Percentiles rank a stretch among this genome's conserved stretches.
phyloP scores from a whole-genome alignment of 2,113 vertebrate genomes.

The Furnarius figulus region DNA sequence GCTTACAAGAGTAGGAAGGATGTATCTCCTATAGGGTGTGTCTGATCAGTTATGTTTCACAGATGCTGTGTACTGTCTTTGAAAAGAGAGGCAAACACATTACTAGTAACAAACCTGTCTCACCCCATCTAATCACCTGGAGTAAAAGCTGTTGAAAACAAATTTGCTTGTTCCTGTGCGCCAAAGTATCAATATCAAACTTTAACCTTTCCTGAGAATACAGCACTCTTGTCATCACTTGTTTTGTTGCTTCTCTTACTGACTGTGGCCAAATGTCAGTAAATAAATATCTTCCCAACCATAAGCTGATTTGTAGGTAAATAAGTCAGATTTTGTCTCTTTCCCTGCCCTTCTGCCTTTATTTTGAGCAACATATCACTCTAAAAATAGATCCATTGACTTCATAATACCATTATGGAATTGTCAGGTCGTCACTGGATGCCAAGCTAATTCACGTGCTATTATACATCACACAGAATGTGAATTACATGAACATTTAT shows the following conservation, averaged over 20 bases:
- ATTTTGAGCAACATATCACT: not conserved
- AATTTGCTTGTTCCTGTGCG: slow-evolving; percentile 1
- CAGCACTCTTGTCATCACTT: not conserved
- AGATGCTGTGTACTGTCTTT: slow-evolving; percentile 3
- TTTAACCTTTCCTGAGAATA: not conserved
- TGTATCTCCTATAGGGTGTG: slow-evolving; percentile 25
- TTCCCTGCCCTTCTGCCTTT: not conserved
- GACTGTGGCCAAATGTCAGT: not conserved
- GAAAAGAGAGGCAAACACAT: slow-evolving; percentile 2
- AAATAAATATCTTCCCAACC: not conserved
- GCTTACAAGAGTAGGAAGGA: slow-evolving; percentile 17
- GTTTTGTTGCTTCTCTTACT: not conserved
- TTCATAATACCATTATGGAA: not conserved
- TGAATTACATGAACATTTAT: not conserved
- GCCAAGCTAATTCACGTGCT: not conserved
- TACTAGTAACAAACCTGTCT: slow-evolving; percentile 24
- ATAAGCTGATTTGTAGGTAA: not conserved
- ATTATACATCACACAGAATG: not conserved
- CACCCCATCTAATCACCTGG: not conserved
- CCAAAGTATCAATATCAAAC: not conserved
- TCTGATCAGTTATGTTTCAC: slow-evolving; percentile 2
- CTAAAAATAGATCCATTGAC: not conserved
- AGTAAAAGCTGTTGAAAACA: slow-evolving; percentile 37
- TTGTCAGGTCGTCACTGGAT: not conserved
- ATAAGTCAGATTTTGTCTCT: not conserved